Base-by-base conservation (phyloP, 2,113 vertebrate genomes). In the Emydocephalus ijimae region DNA sequence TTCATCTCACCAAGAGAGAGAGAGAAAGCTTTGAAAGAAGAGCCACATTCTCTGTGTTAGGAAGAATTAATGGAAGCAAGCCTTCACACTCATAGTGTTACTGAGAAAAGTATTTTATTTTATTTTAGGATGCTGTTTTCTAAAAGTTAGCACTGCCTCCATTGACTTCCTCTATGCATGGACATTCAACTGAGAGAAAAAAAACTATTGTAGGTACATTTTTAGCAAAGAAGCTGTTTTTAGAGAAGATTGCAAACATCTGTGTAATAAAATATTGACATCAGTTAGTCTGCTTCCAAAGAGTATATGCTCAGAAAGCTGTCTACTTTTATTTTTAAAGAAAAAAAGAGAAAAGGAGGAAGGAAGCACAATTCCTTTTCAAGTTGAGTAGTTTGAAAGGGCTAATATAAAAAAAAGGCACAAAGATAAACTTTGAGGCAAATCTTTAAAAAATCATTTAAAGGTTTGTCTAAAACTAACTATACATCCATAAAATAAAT, bases 371-470 rank as follows among this genome's bases (percentile, higher is more conserved):
- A 57, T 91, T 92, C 93, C 93, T 94, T 96, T 97, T 95, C 92
- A 96, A 95, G 87, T 96, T 92, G 96, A 94, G 89, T 29, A 94
- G 94, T 86, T 95, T 92, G 93, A 93, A 93, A 45, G n/a, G 87
- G 95, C 93, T 95, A 97, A 97, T 59, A 85, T 95, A 93, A 95
- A 96, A 95, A 85, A 96, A 97, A 95, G 96, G 97, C 97, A 96
- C 86, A 95, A 95, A 98, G 97, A 97, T 87, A 97, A 97, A 95
- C 98, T 98, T 98, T 99, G 98, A 98, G 69, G 98, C 97, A 97
- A 96, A 94, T 97, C 97, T 98, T 98, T 98, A 99, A 98, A 98
- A 98, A 97, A 69, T 94, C 98, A 98, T 99, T 98, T 98, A 99
- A 97, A 96, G 97, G 95, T 96, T 96, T 96, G 94, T 96, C 98